phyloP scores from a whole-genome alignment of 2,797 vertebrate species.

The Xerus rutilus region DNA sequence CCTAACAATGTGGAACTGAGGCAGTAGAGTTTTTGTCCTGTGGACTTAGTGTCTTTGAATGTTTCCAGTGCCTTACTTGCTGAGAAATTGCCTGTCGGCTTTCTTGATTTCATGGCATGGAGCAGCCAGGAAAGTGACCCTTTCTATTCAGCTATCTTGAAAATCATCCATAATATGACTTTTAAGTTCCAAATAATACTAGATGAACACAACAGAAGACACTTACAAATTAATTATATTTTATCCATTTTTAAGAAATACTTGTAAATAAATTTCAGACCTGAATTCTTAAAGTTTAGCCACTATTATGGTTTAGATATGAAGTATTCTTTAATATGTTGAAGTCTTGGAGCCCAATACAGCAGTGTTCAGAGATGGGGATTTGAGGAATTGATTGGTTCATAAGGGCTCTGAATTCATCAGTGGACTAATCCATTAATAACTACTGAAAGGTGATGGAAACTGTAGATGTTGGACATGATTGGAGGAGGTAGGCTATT shows the following conservation, averaged over 20 bases:
- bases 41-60: too few relatives aligned
- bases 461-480: neutral
- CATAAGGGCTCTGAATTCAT: neutral
- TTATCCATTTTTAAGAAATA: constrained; percentile 41
- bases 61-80: too few relatives aligned
- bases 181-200: constrained; percentile 33
- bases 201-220: neutral
- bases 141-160: too few relatives aligned
- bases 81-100: too few relatives aligned
- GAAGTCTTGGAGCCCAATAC: neutral
- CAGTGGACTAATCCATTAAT: neutral
- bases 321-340: neutral
- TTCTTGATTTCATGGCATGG: too few relatives aligned
- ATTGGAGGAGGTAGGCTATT: neutral
- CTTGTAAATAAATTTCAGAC: neutral
- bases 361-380: neutral
- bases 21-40: too few relatives aligned
- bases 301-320: neutral
- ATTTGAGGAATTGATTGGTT: neutral
- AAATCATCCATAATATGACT: neutral
- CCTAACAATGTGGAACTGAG: too few relatives aligned
- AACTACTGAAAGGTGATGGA: neutral
- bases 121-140: too few relatives aligned
- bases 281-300: neutral
- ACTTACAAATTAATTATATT: constrained; percentile 42